These are phyloP conservation scores for Zoanthus sociatus DNA, from an alignment of 92 coral and sea anemone genomes.

Conservation along the genomic window DNA sequence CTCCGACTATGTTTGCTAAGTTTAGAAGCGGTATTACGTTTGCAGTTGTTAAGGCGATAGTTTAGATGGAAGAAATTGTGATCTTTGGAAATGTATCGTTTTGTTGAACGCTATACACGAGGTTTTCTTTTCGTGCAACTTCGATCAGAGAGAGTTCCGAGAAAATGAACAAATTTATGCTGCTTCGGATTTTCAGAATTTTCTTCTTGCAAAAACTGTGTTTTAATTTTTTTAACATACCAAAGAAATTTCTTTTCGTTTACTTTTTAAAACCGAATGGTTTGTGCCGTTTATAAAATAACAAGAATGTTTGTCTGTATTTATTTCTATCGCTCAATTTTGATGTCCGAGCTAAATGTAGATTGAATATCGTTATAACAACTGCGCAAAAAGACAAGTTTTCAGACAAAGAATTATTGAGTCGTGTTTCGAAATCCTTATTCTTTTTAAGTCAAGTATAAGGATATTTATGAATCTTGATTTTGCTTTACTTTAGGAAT, in stretches of 20 bases:
- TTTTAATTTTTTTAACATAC: not conserved
- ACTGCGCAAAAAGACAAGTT: not conserved
- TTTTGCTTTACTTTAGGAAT: not conserved
- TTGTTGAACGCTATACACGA: not conserved
- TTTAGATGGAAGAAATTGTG: constrained; percentile 52
- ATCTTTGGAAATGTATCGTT: not conserved
- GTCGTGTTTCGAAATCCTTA: not conserved
- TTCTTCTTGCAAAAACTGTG: not conserved
- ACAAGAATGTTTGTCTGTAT: not conserved
- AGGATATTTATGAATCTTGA: not conserved
- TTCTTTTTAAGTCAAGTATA: not conserved
- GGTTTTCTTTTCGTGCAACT: constrained; percentile 37
- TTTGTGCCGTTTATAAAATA: not conserved
- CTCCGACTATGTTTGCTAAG: constrained; percentile 77
- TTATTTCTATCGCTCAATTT: not conserved
- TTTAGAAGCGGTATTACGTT: constrained; percentile 63
- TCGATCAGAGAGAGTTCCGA: constrained; percentile 16
- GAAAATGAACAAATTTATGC: constrained; percentile 45
- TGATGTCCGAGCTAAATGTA: constrained; percentile 31
- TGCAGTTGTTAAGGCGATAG: constrained; percentile 60
- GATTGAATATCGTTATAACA: constrained; percentile 12
- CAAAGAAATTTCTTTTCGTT: not conserved
- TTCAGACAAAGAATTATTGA: not conserved
- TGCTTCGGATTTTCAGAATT: constrained; percentile 40
- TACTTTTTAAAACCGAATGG: not conserved